Base-by-base conservation (phyloP, 2,888 invertebrate genomes). In the Clepsis dumicolana region DNA sequence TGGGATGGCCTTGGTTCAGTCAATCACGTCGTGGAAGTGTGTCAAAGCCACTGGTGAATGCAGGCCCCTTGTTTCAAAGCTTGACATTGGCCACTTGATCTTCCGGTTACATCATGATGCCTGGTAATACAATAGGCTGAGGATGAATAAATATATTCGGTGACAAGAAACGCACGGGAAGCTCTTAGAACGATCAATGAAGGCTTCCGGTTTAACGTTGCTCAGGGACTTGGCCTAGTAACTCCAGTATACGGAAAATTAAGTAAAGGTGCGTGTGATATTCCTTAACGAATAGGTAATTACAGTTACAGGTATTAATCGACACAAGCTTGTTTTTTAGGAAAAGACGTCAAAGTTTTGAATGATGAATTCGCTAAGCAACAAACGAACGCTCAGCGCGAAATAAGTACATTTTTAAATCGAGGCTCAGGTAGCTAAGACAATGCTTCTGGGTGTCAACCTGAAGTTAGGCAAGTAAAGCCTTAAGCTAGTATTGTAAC, bases 11-110 rank as follows among this genome's bases (percentile, higher is more conserved):
- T 67, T 63, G 62, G 29, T 50, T 48, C 56, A 16, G 41, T 59
- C 41, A 41, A 41, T 59, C 41, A 59, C 25, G 35, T 50, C 18
- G 63, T 64, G 63, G 68, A 68, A 68, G 68, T 68, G 64, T 64
- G 68, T 68, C 68, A 68, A 67, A 63, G 66, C 66, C 61, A 52
- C 50, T 56, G 35, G 67, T 50, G 67, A 67, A 67, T 63, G 52
- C 62, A 56, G 50, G 56, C 71, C 66, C 71, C 67, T 73, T 73
- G 72, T 70, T 67, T 75, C 74, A 72, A 73, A 74, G 75, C 77
- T 77, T 80, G 81, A 80, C 83, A 86, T 81, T 86, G 86, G 80
- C 86, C 80, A 80, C 79, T 85, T 69, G 71, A 72, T 73, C 77
- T 79, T 81, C 82, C 79, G 80, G 77, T 76, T 78, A 79, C 80